These are phyloP conservation scores for Zhuqinia jingwanae DNA, from an alignment of 2,888 invertebrate species.

Conservation along the genomic window DNA sequence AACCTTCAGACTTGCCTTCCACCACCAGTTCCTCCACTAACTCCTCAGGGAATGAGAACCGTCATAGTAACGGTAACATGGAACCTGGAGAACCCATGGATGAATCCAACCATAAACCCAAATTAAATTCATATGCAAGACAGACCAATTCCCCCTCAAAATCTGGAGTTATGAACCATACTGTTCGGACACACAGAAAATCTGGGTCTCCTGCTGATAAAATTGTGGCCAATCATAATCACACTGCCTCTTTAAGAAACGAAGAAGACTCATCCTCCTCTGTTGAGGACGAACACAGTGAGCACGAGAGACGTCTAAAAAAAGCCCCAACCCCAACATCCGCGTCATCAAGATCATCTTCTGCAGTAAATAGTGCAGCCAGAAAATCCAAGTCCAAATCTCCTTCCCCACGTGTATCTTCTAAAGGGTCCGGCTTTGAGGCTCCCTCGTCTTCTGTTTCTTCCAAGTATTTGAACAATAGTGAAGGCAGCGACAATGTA, in stretches of 20 bases:
- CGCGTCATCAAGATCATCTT: constrained; percentile 26
- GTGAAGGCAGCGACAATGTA: constrained; percentile 66
- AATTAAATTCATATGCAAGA: constrained; percentile 54
- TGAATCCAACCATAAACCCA: constrained; percentile 5
- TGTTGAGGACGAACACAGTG: constrained; percentile 61
- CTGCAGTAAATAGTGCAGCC: constrained; percentile 1
- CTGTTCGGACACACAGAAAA: constrained; percentile 52
- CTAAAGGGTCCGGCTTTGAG: neutral
- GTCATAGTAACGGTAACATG: constrained; percentile 71
- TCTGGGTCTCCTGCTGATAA: constrained; percentile 55
- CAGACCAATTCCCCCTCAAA: constrained; percentile 57
- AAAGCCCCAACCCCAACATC: constrained; percentile 11
- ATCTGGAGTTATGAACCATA: constrained; percentile 57
- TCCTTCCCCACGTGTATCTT: constrained; percentile 37
- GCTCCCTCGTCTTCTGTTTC: constrained; percentile 34
- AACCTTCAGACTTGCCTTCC: constrained; percentile 56
- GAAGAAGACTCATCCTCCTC: constrained; percentile 63
- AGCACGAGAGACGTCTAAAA: constrained; percentile 51
- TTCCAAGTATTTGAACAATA: constrained; percentile 53
- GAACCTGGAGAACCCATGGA: constrained; percentile 47
- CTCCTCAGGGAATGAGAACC: constrained; percentile 54
- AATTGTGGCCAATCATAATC: constrained; percentile 50
- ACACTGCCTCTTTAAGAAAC: constrained; percentile 15
- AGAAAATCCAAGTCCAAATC: constrained; percentile 66
- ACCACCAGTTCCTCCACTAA: constrained; percentile 5